phyloP scores from a whole-genome alignment of 2,797 vertebrate genomes.

The Siniperca undulata region DNA sequence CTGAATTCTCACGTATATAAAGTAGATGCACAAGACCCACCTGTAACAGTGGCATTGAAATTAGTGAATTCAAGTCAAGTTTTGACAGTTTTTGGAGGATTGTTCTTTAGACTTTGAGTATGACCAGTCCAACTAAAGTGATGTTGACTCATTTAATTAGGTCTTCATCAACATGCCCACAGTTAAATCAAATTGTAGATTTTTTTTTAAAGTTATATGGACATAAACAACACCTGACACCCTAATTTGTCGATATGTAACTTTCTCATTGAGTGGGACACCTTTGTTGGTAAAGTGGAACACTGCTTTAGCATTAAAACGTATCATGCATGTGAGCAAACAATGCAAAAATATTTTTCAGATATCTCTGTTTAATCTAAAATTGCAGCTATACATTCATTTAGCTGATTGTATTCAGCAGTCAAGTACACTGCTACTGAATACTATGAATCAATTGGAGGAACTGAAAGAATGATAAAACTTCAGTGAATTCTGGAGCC shows the following conservation, averaged over 20 bases:
- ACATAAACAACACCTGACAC: background rate
- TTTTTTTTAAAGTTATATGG: background rate
- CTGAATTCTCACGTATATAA: background rate
- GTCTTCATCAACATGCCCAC: no score
- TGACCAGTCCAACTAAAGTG: no score
- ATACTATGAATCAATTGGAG: no score
- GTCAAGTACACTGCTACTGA: no score
- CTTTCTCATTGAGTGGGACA: no score
- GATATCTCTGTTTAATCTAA: background rate
- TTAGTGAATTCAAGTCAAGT: no score
- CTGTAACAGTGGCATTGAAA: background rate
- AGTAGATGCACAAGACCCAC: background rate
- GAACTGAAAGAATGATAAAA: no score
- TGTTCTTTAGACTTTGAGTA: no score
- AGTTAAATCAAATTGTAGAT: no score
- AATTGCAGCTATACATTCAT: background rate
- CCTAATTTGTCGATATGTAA: background rate
- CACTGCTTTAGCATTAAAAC: background rate
- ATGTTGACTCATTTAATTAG: no score
- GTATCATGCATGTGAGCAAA: background rate
- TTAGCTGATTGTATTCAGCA: background rate
- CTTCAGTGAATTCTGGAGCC: no score
- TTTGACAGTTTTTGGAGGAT: no score
- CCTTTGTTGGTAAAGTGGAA: background rate
- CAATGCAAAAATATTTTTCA: background rate